Evolutionary conservation across 2,113 vertebrate genomes (phyloP).

Genomic region (Telmatochromis sp.): DNA sequence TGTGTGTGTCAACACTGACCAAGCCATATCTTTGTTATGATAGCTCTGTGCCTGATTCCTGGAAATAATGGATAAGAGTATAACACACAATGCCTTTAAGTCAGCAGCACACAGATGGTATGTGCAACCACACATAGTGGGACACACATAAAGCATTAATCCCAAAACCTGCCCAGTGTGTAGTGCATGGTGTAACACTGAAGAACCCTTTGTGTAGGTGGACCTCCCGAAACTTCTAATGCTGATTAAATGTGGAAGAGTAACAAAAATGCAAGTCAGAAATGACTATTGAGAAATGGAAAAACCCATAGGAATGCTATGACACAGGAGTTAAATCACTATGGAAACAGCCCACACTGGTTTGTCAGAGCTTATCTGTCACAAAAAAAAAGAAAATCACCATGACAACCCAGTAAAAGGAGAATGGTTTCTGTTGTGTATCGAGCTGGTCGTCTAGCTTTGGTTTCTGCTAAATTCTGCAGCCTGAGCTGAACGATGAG

Average conservation of each 20-base stretch:
- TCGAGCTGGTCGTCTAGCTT: neutral
- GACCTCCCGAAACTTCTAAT: neutral
- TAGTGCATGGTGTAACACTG: neutral
- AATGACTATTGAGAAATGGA: neutral
- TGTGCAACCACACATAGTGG: neutral
- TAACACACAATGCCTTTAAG: constrained; percentile 16
- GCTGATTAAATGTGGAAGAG: neutral
- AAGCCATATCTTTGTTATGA: constrained; percentile 52
- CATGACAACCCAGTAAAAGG: constrained; percentile 41
- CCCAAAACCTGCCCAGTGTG: neutral
- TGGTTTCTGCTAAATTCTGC: neutral
- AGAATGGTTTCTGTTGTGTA: neutral
- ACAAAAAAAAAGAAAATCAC: constrained; percentile 21
- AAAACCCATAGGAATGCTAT: neutral
- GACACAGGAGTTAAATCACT: constrained; percentile 18
- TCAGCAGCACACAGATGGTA: neutral
- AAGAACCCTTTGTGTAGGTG: neutral
- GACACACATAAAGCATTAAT: neutral
- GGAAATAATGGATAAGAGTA: constrained; percentile 44
- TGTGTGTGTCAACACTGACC: constrained; percentile 4
- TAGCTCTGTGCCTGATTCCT: constrained; percentile 46
- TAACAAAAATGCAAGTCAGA: neutral
- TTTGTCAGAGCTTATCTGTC: constrained; percentile 23
- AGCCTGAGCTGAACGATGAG: neutral
- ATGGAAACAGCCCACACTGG: constrained; percentile 49